These are phyloP conservation scores for Ailuropoda melanoleuca DNA, from an alignment of 2,113 vertebrate species.

Conservation along the genomic window DNA sequence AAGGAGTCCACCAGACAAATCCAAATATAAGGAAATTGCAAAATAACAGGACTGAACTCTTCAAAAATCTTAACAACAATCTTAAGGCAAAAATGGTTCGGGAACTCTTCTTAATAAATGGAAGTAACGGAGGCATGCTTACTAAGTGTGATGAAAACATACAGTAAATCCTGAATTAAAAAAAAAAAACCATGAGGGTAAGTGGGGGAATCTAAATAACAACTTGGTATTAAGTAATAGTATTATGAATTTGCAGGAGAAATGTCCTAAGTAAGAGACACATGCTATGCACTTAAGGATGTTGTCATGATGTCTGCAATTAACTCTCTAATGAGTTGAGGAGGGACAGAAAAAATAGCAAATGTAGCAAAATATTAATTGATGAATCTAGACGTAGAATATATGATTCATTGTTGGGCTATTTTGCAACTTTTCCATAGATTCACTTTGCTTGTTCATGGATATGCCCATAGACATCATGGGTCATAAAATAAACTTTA, in stretches of 20 bases:
- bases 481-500: slow-evolving; percentile 15
- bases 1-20: neutral
- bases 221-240: neutral
- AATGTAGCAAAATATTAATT: neutral
- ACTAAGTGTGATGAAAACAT: neutral
- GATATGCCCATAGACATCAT: neutral
- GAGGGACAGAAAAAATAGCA: neutral
- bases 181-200: neutral
- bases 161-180: neutral
- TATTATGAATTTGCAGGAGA: neutral
- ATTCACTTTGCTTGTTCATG: neutral
- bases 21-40: neutral
- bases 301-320: neutral
- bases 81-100: neutral
- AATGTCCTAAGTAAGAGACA: neutral
- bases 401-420: neutral
- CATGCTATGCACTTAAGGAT: neutral
- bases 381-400: neutral
- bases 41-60: neutral
- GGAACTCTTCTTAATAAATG: neutral
- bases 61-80: neutral
- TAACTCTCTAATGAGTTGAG: neutral
- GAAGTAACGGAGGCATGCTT: neutral
- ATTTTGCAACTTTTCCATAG: neutral
- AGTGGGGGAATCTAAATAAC: neutral